Base-by-base conservation (phyloP, 2,113 vertebrate species). In the Triplophysa rosa region DNA sequence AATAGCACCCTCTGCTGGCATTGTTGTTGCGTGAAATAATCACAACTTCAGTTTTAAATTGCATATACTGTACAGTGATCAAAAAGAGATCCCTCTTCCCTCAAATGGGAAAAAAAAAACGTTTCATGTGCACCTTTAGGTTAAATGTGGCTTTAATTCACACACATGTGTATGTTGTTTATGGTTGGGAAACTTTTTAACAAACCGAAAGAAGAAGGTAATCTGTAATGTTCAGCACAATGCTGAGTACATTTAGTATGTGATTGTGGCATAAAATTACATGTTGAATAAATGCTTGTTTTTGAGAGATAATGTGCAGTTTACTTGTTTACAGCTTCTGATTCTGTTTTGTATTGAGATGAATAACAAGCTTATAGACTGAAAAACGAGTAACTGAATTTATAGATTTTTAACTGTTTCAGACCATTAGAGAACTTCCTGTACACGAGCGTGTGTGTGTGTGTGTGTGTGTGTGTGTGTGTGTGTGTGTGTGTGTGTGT, bases 371-470 rank as follows among this genome's bases (percentile, higher is more conserved):
- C 33, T 37, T 7, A 37, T 37, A 65, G 9, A 26, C 23, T 63
- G n/a, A 45, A 74, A 49, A 26, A 1, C 26, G 58, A 75, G 33
- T 54, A 42, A 64, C 14, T 47, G 13, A 61, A 54, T 23, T 67
- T 69, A 64, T 56, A 54, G 67, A 59, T 69, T 70, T 65, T 45
- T 19, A 80, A 26, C 26, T 82, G 81, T 80, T 70, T 45, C 54
- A 74, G 78, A n/a, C 42, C 6, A 76, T 49, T 23, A 54, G 26
- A 65, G 6, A 37, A 76, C 45, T 76, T 64, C 23, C n/a, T 45
- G 37, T 72, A 40, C 9, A 58, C 7, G 33, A 40, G 64, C 78
- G n/a, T n/a, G n/a, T n/a, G n/a, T n/a, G n/a, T n/a, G n/a, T n/a
- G n/a, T n/a, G n/a, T n/a, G n/a, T n/a, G n/a, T n/a, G n/a, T n/a